These are phyloP conservation scores for Syngnathus acus DNA, from an alignment of 2,797 vertebrate genomes.

Conservation along the genomic window DNA sequence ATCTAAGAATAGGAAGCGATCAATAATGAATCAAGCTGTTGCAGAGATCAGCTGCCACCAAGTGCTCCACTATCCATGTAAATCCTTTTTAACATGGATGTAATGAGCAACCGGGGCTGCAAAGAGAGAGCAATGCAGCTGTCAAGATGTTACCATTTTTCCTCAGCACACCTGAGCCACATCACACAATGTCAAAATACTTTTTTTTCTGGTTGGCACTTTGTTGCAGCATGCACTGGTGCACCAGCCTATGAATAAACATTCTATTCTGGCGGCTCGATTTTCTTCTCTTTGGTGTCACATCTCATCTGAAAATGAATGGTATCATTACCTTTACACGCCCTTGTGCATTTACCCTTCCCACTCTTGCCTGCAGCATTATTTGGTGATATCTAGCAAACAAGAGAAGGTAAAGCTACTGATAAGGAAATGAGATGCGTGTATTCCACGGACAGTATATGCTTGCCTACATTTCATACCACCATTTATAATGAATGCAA, in stretches of 20 bases:
- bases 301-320: conserved; percentile 1
- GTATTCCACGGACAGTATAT: background rate
- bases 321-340: background rate
- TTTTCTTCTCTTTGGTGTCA: background rate
- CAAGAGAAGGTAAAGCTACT: background rate
- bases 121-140: background rate
- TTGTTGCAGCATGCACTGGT: conserved; percentile 2
- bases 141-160: background rate
- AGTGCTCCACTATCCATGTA: background rate
- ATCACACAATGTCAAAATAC: background rate
- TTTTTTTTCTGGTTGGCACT: background rate
- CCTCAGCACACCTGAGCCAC: conserved; percentile 2
- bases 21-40: conserved; percentile 8
- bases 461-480: background rate
- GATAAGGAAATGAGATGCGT: background rate
- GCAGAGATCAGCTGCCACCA: conserved; percentile 6
- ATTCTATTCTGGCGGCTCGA: background rate
- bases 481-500: conserved; percentile 3
- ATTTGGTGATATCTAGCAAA: background rate
- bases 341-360: background rate
- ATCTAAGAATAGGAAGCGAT: conserved; percentile 7
- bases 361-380: background rate
- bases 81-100: conserved; percentile 1
- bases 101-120: background rate
- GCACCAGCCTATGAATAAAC: conserved; percentile 5